A percentile compares a stretch with the other conserved stretches of the same genome.
These are phyloP conservation scores for Heliconius nattereri DNA, from an alignment of 1,140 invertebrate genomes.

Conservation along the genomic window DNA sequence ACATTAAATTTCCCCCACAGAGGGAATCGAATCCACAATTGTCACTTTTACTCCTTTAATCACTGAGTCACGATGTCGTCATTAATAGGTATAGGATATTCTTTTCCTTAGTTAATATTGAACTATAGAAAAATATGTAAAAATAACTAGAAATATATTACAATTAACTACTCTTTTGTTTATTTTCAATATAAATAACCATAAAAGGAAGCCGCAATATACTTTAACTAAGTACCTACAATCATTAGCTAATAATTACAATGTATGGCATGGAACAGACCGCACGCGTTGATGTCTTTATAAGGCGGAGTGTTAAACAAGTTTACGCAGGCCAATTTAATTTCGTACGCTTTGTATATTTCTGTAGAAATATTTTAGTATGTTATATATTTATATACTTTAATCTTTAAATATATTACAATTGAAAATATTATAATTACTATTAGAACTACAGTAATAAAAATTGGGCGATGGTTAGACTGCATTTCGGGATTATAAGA, in stretches of 20 bases:
- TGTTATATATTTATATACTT: neutral
- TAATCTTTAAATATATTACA: neutral
- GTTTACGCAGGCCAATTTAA: neutral
- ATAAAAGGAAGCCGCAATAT: neutral
- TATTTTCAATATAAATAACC: neutral
- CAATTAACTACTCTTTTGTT: neutral
- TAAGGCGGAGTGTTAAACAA: conserved; percentile 9
- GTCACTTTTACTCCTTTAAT: too few relatives aligned
- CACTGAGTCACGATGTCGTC: too few relatives aligned
- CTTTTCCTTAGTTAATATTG: too few relatives aligned
- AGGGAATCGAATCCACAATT: too few relatives aligned
- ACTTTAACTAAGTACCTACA: neutral
- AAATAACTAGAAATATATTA: neutral
- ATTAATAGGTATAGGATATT: too few relatives aligned
- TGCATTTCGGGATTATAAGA: neutral
- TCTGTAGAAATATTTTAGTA: neutral
- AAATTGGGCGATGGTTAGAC: neutral
- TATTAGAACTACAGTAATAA: neutral
- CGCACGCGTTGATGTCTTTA: conserved; percentile 64
- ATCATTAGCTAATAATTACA: conserved; percentile 16
- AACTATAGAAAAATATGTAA: neutral
- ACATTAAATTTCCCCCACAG: too few relatives aligned
- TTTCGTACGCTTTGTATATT: neutral
- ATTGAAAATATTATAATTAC: neutral
- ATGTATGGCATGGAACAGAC: conserved; percentile 10